Percentiles rank a stretch among this genome's conserved stretches.
These are phyloP conservation scores for Canis aureus DNA, from an alignment of 2,113 vertebrate genomes.

Conservation along the genomic window DNA sequence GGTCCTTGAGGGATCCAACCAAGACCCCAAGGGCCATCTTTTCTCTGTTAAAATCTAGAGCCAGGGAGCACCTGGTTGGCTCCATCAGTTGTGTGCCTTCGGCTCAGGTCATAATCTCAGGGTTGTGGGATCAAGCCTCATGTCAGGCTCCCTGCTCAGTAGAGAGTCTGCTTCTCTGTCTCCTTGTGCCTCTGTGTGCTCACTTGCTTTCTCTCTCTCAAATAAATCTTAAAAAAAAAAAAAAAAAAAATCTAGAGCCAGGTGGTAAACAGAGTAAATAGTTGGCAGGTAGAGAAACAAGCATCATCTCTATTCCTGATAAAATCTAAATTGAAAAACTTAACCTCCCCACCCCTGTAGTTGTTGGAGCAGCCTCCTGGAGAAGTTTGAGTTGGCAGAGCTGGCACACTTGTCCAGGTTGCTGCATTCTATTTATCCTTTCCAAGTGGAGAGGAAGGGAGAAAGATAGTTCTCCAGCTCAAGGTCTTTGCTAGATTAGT, in stretches of 20 bases:
- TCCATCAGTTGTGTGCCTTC: too few species aligned
- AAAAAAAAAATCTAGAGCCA: neutral
- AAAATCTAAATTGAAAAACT: slow-evolving; percentile 37
- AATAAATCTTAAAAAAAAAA: too few species aligned
- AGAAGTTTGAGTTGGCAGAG: neutral
- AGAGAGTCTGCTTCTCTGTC: too few species aligned
- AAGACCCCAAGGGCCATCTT: neutral
- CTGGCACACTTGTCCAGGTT: neutral
- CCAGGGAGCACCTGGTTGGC: neutral
- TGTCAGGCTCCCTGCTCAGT: too few species aligned
- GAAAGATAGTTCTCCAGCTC: neutral
- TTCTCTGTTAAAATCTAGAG: slow-evolving; percentile 45
- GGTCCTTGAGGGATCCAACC: neutral
- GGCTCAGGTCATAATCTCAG: too few species aligned
- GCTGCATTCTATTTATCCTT: neutral
- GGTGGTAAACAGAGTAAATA: neutral
- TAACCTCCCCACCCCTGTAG: neutral
- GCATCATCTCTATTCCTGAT: neutral
- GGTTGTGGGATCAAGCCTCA: too few species aligned
- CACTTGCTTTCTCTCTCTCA: too few species aligned
- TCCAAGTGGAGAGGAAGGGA: neutral
- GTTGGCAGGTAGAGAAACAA: neutral
- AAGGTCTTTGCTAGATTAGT: neutral
- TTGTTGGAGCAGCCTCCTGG: neutral
- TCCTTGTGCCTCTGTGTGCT: too few species aligned